phyloP scores from a whole-genome alignment of 2,888 invertebrate genomes.

The Dryobotodes eremita region DNA sequence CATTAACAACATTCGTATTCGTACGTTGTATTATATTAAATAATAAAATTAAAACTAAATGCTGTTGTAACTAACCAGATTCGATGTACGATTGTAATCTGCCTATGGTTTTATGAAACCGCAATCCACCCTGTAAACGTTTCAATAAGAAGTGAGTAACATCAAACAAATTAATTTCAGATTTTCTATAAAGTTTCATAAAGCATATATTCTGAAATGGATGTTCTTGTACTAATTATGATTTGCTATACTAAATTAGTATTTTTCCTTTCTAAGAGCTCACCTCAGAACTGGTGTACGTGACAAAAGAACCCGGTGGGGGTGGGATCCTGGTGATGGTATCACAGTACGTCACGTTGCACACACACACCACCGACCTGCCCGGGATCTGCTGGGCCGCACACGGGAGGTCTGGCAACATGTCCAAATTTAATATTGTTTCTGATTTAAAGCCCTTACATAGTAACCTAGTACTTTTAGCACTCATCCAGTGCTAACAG shows the following conservation, averaged over 20 bases:
- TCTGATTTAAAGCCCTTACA: too few relatives aligned
- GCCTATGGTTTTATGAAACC: conserved; percentile 11
- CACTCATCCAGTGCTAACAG: neutral
- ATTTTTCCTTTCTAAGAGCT: neutral
- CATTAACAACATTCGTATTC: neutral
- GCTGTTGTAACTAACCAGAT: neutral
- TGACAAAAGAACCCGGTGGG: neutral
- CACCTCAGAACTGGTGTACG: conserved; percentile 6
- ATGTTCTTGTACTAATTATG: too few relatives aligned
- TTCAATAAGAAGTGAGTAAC: too few relatives aligned
- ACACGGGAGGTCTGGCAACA: conserved; percentile 69
- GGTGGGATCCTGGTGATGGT: conserved; percentile 30
- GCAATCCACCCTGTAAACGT: conserved; percentile 4
- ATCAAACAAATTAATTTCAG: too few relatives aligned
- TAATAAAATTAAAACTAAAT: too few relatives aligned
- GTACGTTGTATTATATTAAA: neutral
- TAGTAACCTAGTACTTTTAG: too few relatives aligned
- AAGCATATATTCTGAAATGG: too few relatives aligned
- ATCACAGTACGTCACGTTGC: conserved; percentile 82
- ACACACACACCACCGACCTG: conserved; percentile 80
- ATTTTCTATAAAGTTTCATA: too few relatives aligned
- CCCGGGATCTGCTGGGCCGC: conserved; percentile 53
- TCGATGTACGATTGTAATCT: neutral
- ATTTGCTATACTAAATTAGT: too few relatives aligned
- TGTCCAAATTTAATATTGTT: neutral